Evolutionary conservation across 2,888 invertebrate genomes (phyloP).

Genomic region (Nemotelus nigrinus): DNA sequence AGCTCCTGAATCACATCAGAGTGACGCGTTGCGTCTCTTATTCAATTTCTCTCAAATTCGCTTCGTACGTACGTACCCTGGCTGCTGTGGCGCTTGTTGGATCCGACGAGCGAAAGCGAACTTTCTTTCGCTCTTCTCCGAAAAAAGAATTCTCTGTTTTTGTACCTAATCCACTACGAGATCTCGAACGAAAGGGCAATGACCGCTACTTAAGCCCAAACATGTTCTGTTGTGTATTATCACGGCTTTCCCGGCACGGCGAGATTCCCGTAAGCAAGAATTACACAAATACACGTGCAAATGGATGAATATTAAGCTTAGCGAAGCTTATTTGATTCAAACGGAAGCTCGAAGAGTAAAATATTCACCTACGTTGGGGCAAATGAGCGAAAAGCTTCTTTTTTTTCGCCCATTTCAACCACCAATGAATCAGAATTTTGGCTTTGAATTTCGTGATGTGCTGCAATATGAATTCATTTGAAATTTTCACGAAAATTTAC

Average conservation of each 20-base stretch:
- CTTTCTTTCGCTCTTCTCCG: background rate
- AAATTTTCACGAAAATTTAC: no score
- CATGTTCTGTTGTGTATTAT: conserved; percentile 5
- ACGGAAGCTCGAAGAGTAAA: no score
- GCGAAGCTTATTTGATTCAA: background rate
- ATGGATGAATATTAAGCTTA: conserved; percentile 14
- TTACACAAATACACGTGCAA: conserved; percentile 28
- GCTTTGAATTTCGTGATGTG: no score
- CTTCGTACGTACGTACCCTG: background rate
- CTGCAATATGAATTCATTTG: no score
- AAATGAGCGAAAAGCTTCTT: no score
- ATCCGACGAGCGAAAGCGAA: background rate
- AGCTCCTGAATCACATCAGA: conserved; percentile 12
- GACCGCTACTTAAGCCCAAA: conserved; percentile 5
- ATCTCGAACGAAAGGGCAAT: conserved; percentile 26
- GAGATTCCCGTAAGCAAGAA: background rate
- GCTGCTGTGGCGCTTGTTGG: no score
- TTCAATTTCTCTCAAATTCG: no score
- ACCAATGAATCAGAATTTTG: no score
- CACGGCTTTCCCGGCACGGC: background rate
- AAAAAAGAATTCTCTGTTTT: conserved; percentile 36
- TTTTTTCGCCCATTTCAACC: no score
- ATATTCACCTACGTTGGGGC: no score
- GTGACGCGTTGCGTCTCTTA: background rate
- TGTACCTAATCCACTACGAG: conserved; percentile 30